phyloP scores from a whole-genome alignment of 2,113 vertebrate species.

The Dipodomys ordii region DNA sequence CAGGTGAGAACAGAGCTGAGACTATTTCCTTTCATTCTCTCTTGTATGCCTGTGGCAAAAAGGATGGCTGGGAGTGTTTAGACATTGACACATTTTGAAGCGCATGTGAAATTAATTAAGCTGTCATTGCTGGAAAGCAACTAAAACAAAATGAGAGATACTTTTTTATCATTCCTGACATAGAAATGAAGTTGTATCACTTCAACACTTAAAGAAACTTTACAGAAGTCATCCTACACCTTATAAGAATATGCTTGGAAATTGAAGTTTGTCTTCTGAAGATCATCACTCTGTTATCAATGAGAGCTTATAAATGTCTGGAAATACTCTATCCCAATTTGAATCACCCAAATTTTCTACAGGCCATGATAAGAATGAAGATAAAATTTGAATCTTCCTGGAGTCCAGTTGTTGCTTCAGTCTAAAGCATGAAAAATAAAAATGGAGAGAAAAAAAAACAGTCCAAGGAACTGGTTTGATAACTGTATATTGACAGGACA shows the following conservation, averaged over 20 bases:
- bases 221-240: neutral
- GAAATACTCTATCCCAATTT: neutral
- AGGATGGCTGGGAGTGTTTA: conserved; percentile 22
- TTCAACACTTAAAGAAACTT: neutral
- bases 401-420: neutral
- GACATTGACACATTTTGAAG: conserved; percentile 18
- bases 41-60: neutral
- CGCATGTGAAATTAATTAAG: conserved; percentile 52
- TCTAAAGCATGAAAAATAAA: neutral
- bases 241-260: neutral
- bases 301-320: neutral
- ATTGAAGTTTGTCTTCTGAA: neutral
- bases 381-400: neutral
- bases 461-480: neutral
- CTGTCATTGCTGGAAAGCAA: neutral
- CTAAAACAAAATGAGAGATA: neutral
- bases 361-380: neutral
- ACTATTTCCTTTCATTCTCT: neutral
- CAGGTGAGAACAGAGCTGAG: neutral
- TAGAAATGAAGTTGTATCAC: neutral
- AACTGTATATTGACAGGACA: neutral
- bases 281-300: neutral
- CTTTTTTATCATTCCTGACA: neutral
- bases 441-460: neutral
- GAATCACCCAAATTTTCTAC: neutral